Percentiles rank a stretch among this genome's conserved stretches.
Conservation (phyloP, 2,797 vertebrate species). For the Pseudocheirus occidentalis region DNA sequence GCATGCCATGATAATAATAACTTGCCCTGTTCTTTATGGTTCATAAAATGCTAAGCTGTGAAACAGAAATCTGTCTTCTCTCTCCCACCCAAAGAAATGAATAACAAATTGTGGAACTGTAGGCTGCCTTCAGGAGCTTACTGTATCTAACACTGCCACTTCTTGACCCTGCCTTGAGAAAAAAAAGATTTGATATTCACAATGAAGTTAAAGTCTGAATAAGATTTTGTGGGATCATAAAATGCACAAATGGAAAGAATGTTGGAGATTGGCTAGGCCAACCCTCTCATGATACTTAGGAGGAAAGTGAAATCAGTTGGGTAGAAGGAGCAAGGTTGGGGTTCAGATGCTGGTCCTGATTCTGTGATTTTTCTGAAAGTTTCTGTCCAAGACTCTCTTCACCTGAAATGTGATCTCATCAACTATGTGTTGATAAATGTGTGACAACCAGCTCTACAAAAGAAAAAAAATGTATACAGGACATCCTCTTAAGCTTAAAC, state of each 20-base stretch:
- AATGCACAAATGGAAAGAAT: neutral
- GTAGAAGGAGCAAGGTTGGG: neutral
- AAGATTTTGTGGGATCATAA: neutral
- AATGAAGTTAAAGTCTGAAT: neutral
- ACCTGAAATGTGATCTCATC: neutral
- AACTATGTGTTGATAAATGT: neutral
- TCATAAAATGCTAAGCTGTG: neutral
- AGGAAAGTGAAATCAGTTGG: neutral
- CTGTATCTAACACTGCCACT: neutral
- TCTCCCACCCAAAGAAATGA: neutral
- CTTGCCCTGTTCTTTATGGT: neutral
- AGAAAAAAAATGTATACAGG: neutral
- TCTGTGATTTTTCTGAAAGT: neutral
- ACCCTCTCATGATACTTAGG: neutral
- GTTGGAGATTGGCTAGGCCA: neutral
- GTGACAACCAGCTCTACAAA: neutral
- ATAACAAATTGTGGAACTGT: neutral
- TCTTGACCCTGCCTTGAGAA: neutral
- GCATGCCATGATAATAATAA: neutral
- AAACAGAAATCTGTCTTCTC: neutral
- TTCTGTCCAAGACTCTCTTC: neutral
- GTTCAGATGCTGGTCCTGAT: neutral
- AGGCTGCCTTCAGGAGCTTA: neutral
- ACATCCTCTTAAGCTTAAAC: neutral
- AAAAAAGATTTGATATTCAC: neutral